These are phyloP conservation scores for Dascyllus trimaculatus DNA, from an alignment of 2,113 vertebrate genomes.

Conservation along the genomic window DNA sequence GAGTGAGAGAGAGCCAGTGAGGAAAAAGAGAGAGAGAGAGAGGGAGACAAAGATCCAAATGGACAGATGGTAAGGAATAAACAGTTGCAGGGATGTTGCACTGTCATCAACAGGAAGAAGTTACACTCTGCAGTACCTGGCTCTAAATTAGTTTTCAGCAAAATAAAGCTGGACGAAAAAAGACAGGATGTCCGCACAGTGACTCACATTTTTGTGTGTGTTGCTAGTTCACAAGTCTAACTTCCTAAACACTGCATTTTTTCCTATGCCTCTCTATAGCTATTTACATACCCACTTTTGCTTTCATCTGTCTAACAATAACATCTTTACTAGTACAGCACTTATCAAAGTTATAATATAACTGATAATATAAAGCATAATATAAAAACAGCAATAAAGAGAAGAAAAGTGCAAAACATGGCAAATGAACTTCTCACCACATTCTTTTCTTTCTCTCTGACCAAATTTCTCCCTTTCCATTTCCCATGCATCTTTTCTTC, in stretches of 20 bases:
- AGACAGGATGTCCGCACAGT: neutral
- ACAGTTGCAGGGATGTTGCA: conserved; percentile 14
- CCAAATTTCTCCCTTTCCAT: conserved; percentile 3
- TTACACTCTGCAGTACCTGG: conserved; percentile 15
- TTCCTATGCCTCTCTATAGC: too few species aligned
- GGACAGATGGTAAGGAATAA: conserved; percentile 18
- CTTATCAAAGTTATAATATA: too few species aligned
- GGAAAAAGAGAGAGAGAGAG: neutral
- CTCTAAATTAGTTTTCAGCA: conserved; percentile 5
- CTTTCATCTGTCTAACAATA: neutral
- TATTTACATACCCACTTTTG: neutral
- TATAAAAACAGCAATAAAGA: too few species aligned
- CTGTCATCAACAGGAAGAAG: conserved; percentile 17
- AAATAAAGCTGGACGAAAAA: neutral
- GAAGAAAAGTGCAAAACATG: too few species aligned
- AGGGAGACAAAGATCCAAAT: too few species aligned
- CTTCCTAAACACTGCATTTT: neutral
- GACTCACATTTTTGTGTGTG: neutral
- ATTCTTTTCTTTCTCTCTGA: neutral
- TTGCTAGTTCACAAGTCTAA: neutral
- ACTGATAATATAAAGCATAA: too few species aligned
- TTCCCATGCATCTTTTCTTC: conserved; percentile 6
- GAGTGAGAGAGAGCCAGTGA: neutral
- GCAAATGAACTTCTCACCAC: neutral
- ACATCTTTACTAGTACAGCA: too few species aligned